These are phyloP conservation scores for Acanthis flammea DNA, from an alignment of 2,797 vertebrate genomes.

Conservation along the genomic window DNA sequence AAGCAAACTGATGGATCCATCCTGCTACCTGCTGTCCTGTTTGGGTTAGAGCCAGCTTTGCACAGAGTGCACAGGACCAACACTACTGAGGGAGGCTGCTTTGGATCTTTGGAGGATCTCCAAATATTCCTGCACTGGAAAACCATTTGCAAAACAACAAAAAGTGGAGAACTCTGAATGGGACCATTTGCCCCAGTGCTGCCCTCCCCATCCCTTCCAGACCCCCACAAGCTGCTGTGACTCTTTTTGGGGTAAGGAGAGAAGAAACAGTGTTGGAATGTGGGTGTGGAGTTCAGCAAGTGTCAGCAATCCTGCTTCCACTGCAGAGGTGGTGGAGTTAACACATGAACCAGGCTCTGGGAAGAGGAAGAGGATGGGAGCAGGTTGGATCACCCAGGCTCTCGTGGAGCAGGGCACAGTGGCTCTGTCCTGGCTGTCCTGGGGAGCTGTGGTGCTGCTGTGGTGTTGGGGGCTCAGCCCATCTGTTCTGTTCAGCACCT, in stretches of 20 bases:
- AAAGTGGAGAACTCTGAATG: background rate
- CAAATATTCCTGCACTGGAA: background rate
- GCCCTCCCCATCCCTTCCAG: background rate
- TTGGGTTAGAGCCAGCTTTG: background rate
- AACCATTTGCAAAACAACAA: background rate
- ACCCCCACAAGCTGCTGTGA: background rate
- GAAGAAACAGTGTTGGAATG: background rate
- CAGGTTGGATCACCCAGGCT: background rate
- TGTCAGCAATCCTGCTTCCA: background rate
- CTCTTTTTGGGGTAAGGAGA: background rate
- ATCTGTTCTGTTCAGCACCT: background rate
- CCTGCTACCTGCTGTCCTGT: fast-evolving
- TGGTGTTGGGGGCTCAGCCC: background rate
- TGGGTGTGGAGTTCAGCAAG: background rate
- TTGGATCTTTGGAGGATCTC: background rate
- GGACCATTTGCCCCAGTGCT: background rate
- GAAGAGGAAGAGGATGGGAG: background rate
- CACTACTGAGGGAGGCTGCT: background rate
- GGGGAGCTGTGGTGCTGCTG: fast-evolving
- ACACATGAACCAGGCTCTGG: background rate
- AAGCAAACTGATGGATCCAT: background rate
- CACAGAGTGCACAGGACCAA: fast-evolving
- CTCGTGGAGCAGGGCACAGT: background rate
- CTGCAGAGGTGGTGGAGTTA: background rate
- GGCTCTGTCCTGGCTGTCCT: background rate